Evolutionary conservation across 35 echinoderm and acorn worm genomes (phyloP).

Genomic region (Amphiura filiformis): DNA sequence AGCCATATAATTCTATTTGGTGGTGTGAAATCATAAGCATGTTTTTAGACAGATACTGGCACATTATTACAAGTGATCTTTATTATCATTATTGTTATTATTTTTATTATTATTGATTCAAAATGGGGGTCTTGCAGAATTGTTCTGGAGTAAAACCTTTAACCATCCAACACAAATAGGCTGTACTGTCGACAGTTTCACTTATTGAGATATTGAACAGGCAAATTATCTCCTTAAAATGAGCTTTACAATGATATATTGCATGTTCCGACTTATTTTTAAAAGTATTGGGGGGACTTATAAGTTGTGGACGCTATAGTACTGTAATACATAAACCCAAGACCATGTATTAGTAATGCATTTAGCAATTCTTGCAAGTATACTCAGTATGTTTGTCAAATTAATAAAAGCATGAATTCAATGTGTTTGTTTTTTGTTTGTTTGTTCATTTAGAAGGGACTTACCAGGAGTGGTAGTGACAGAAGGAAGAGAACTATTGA

Average conservation of each 20-base stretch:
- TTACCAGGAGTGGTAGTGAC: slow-evolving; percentile 74
- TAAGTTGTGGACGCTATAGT: neutral
- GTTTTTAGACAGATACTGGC: too few relatives aligned
- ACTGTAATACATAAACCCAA: neutral
- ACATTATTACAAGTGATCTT: too few relatives aligned
- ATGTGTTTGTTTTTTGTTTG: neutral
- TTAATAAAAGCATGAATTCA: neutral
- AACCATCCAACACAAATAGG: neutral
- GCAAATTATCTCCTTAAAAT: too few relatives aligned
- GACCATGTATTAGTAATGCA: neutral
- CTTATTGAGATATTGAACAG: too few relatives aligned
- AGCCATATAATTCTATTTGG: too few relatives aligned
- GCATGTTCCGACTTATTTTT: too few relatives aligned
- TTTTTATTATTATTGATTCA: too few relatives aligned
- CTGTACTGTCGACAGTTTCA: neutral
- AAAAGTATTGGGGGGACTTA: too few relatives aligned
- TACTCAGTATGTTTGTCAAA: neutral
- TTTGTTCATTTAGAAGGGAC: neutral
- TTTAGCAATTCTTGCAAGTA: neutral
- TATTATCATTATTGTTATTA: too few relatives aligned
- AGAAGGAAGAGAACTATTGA: slow-evolving; percentile 61
- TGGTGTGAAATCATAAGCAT: too few relatives aligned
- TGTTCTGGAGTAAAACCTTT: neutral
- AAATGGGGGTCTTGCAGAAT: too few relatives aligned
- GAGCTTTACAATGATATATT: too few relatives aligned